Percentiles rank a stretch among this genome's conserved stretches.
These are phyloP conservation scores for Illadopsis cleaveri DNA, from an alignment of 2,113 vertebrate species.

Conservation along the genomic window DNA sequence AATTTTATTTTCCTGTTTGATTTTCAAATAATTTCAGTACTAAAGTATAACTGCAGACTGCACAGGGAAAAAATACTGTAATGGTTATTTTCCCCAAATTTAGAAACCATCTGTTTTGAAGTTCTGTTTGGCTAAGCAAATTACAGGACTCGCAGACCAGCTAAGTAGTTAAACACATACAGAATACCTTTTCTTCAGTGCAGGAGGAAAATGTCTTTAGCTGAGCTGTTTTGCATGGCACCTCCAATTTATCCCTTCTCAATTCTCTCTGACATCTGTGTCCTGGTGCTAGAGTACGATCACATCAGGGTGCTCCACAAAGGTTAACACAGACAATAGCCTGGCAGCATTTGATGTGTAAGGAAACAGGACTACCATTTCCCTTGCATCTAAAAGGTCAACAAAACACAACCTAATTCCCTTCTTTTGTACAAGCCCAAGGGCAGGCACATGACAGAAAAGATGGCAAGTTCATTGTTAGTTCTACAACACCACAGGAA, in stretches of 20 bases:
- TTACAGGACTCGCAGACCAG: neutral
- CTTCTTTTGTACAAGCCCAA: neutral
- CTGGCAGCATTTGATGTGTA: neutral
- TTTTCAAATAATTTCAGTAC: slow-evolving; percentile 42
- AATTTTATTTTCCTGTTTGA: slow-evolving; percentile 34
- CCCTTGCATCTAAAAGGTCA: slow-evolving; percentile 29
- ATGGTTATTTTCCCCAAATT: slow-evolving; percentile 41
- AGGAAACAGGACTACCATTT: neutral
- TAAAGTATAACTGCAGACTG: slow-evolving; percentile 34
- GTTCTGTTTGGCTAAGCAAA: slow-evolving; percentile 55
- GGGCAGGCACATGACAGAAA: neutral
- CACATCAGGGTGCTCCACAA: neutral
- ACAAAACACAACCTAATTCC: neutral
- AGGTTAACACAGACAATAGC: slow-evolving; percentile 38
- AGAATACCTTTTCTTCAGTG: neutral
- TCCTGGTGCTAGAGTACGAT: neutral
- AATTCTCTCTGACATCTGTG: neutral
- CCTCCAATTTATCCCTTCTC: neutral
- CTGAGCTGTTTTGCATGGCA: neutral
- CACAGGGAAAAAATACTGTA: slow-evolving; percentile 22
- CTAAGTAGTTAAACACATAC: neutral
- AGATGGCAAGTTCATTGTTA: neutral
- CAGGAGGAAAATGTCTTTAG: neutral
- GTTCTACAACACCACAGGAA: neutral
- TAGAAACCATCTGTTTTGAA: slow-evolving; percentile 63